Percentiles rank a stretch among this genome's conserved stretches.
phyloP scores from a whole-genome alignment of 1,140 invertebrate species.

The Drosophila repleta region DNA sequence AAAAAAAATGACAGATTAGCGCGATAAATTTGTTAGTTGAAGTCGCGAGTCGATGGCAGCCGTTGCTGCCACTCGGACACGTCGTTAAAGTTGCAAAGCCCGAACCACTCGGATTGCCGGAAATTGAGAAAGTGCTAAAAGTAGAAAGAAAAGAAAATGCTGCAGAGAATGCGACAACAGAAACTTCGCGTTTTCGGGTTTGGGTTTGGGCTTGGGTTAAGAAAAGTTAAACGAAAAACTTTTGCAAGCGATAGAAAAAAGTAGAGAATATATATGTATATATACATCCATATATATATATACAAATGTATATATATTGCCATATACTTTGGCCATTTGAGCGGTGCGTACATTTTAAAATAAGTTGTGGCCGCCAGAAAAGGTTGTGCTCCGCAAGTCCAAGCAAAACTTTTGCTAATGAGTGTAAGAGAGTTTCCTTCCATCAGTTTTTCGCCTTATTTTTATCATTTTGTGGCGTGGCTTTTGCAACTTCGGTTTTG shows the following conservation, averaged over 20 bases:
- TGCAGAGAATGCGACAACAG: constrained; percentile 22
- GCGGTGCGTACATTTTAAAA: constrained; percentile 25
- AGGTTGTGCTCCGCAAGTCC: constrained; percentile 53
- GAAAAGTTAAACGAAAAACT: constrained; percentile 77
- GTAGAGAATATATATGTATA: too few relatives aligned
- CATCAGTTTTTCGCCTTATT: constrained; percentile 24
- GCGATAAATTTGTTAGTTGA: constrained; percentile 24
- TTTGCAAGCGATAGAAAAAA: constrained; percentile 54
- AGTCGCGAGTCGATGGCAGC: constrained; percentile 49
- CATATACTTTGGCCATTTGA: constrained; percentile 15
- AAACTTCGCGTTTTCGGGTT: constrained; percentile 1
- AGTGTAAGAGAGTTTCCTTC: constrained; percentile 74
- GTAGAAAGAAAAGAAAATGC: constrained; percentile 30
- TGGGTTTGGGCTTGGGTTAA: background rate
- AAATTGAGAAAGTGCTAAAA: constrained; percentile 67
- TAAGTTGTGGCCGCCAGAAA: constrained; percentile 30
- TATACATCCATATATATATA: constrained; percentile 9
- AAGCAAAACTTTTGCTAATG: constrained; percentile 64
- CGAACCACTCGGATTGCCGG: constrained; percentile 41
- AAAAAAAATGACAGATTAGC: constrained; percentile 42
- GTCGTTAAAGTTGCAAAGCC: constrained; percentile 59
- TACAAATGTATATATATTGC: background rate
- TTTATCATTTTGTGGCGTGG: constrained; percentile 35
- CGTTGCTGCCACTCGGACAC: constrained; percentile 41
- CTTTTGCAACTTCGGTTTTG: constrained; percentile 32